Percentiles rank a stretch among this genome's conserved stretches.
These are phyloP conservation scores for Aphodius sticticus DNA, from an alignment of 2,888 invertebrate species.

Conservation along the genomic window DNA sequence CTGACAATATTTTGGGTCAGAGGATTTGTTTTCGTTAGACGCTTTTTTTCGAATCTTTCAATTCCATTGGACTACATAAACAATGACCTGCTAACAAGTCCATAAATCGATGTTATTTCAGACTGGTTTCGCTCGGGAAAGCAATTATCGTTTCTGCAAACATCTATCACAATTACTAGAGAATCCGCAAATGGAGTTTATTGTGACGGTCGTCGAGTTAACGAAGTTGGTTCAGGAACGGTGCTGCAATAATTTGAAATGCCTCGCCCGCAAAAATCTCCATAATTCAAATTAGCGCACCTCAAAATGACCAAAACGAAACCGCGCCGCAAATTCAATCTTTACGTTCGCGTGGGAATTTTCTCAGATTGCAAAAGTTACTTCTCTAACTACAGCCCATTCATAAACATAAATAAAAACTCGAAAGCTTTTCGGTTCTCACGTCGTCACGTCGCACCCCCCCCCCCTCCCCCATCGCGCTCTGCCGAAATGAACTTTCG, in stretches of 20 bases:
- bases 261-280: background rate
- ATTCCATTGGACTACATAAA: too few relatives aligned
- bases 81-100: too few relatives aligned
- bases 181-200: background rate
- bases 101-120: too few relatives aligned
- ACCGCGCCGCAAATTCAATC: background rate
- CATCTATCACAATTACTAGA: too few relatives aligned
- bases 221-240: background rate
- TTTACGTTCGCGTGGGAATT: background rate
- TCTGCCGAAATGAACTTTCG: background rate
- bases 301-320: slow-evolving; percentile 4
- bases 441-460: background rate
- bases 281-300: background rate
- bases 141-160: too few relatives aligned
- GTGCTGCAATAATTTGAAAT: background rate
- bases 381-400: background rate
- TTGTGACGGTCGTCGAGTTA: background rate
- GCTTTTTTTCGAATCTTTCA: too few relatives aligned
- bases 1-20: too few relatives aligned
- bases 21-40: too few relatives aligned
- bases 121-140: too few relatives aligned
- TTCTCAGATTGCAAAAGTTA: background rate
- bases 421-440: background rate
- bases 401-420: slow-evolving; percentile 4
- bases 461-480: background rate